A percentile compares a stretch with the other conserved stretches of the same genome.
Evolutionary conservation across 1,140 invertebrate species (phyloP).

Genomic region (Neodiprion pinetum): DNA sequence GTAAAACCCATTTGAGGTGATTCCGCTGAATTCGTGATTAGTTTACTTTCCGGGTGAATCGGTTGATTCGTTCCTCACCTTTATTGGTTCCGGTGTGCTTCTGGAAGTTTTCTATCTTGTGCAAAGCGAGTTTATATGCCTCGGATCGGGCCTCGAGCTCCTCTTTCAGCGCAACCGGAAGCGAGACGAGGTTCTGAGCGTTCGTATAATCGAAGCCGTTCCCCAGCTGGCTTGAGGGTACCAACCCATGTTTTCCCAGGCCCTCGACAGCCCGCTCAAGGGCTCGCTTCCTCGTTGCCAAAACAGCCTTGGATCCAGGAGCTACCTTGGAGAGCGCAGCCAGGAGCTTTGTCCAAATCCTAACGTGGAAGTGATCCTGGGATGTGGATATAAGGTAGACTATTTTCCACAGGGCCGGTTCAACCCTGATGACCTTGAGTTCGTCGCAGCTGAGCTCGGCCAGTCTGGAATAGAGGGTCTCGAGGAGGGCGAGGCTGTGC

Average conservation of each 20-base stretch:
- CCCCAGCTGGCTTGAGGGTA: constrained; percentile 45
- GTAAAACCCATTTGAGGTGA: too few species aligned
- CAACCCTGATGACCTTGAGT: constrained; percentile 48
- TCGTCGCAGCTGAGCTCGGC: constrained; percentile 45
- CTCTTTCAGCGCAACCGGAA: constrained; percentile 77
- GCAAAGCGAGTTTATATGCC: constrained; percentile 86
- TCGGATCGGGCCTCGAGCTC: constrained; percentile 85
- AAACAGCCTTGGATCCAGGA: constrained; percentile 64
- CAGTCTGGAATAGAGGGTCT: constrained; percentile 73
- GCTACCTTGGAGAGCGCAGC: constrained; percentile 52
- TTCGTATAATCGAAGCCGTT: constrained; percentile 57
- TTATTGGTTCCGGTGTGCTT: constrained; percentile 47
- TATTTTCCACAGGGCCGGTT: constrained; percentile 49
- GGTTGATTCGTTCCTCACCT: constrained; percentile 32
- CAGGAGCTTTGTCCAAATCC: constrained; percentile 57
- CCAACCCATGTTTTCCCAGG: constrained; percentile 87
- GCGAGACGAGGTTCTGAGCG: constrained; percentile 67
- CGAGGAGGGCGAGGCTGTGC: constrained; percentile 82
- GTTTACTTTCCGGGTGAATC: too few species aligned
- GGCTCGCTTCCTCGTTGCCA: constrained; percentile 72
- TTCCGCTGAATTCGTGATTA: too few species aligned
- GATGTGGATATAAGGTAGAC: constrained; percentile 47
- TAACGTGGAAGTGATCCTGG: constrained; percentile 40
- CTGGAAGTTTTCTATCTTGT: constrained; percentile 75
- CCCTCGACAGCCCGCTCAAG: constrained; percentile 86